These are phyloP conservation scores for Pogonomyrmex californicus DNA, from an alignment of 1,140 invertebrate species.

Conservation along the genomic window DNA sequence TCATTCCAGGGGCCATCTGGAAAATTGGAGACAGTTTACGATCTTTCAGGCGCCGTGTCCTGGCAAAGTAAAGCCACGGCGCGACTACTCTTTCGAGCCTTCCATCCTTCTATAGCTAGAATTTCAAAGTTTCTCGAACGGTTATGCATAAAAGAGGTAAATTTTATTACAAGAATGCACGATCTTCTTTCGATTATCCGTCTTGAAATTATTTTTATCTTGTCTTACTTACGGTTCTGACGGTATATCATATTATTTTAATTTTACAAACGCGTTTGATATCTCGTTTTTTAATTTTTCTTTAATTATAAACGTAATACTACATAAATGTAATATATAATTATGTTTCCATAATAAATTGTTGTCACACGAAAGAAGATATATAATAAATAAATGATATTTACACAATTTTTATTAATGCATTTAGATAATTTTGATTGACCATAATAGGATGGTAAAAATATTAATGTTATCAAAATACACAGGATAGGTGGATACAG, in stretches of 20 bases:
- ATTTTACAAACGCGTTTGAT: not conserved
- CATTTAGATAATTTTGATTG: not conserved
- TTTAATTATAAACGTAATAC: not conserved
- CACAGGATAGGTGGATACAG: conserved; percentile 42
- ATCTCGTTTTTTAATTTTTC: not conserved
- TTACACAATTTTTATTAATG: not conserved
- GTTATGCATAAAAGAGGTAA: not conserved
- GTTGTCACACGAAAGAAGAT: too few species aligned
- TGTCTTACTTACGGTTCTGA: not conserved
- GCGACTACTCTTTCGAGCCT: conserved; percentile 70
- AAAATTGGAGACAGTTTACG: conserved; percentile 84
- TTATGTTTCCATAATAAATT: too few species aligned
- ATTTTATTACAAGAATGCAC: not conserved
- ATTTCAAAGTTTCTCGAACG: conserved; percentile 8
- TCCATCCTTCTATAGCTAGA: conserved; percentile 29
- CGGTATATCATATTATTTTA: not conserved
- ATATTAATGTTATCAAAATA: conserved; percentile 20
- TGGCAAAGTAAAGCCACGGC: conserved; percentile 79
- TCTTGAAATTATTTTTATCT: not conserved
- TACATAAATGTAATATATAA: not conserved
- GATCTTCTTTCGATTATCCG: not conserved
- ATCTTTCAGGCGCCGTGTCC: conserved; percentile 77
- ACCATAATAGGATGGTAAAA: not conserved
- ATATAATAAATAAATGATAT: not conserved
- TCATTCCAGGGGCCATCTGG: conserved; percentile 81